Evolutionary conservation across 2,888 invertebrate genomes (phyloP).

Genomic region (Xanthia icteritia): DNA sequence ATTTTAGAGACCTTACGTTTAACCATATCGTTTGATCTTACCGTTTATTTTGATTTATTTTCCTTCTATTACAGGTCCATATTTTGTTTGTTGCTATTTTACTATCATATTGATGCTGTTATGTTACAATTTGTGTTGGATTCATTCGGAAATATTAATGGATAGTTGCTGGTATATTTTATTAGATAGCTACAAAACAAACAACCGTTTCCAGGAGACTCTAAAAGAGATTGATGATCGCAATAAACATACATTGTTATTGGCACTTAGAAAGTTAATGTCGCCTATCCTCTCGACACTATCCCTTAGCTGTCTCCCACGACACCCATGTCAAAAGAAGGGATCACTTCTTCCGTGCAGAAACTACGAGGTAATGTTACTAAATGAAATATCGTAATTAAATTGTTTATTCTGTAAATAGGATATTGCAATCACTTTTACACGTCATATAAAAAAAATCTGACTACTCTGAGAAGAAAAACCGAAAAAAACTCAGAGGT

Average conservation of each 20-base stretch:
- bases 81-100: not conserved
- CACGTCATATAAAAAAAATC: too few species aligned
- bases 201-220: conserved; percentile 7
- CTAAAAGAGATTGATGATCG: conserved; percentile 21
- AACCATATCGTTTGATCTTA: too few species aligned
- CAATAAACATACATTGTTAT: conserved; percentile 40
- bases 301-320: not conserved
- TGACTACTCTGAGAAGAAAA: too few species aligned
- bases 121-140: not conserved
- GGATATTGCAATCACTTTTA: too few species aligned
- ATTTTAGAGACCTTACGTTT: not conserved
- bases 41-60: not conserved
- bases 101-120: not conserved
- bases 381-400: conserved; percentile 28
- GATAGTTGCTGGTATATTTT: not conserved
- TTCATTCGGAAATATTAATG: conserved; percentile 8
- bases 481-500: too few species aligned
- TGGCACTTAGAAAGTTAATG: conserved; percentile 16
- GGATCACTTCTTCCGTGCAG: conserved; percentile 1
- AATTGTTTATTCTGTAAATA: too few species aligned
- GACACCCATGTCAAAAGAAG: not conserved
- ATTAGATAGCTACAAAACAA: conserved; percentile 18
- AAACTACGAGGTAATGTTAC: conserved; percentile 11
- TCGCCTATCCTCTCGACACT: conserved; percentile 3
- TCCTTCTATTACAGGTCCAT: not conserved